Evolutionary conservation across 2,113 vertebrate species (phyloP), one percentile per base, ranked within the genome.

Genomic region (Phodopus roborovskii): DNA sequence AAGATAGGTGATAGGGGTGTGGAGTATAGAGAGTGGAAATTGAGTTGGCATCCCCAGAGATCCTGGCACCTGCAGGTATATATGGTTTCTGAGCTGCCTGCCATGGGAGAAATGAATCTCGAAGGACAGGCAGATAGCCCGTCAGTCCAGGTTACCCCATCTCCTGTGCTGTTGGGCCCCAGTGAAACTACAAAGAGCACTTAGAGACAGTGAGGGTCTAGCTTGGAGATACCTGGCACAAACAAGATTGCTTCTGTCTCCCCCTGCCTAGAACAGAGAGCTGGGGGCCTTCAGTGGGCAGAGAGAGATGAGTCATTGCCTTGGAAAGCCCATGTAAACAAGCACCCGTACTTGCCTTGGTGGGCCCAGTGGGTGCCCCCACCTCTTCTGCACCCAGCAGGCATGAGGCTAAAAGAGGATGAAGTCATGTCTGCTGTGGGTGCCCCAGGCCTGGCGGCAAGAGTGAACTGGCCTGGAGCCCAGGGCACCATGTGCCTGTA

Each of bases 341-440:
- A 56, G 74, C 17, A 19, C 93, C 95, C 60, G 74, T 13, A 1
- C 79, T 50, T 83, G 75, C 87, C 92, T 96, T 10, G 19, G 88
- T 75, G 88, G 88, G 70, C 83, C 91, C n/a, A 0, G 12, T 1
- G 19, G 24, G 82, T 19, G 3, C 56, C 30, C 1, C 62, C 28
- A 4, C 26, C 5, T 30, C 20, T 33, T 0, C 30, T 16, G n/a
- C 71, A 86, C 48, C 58, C 36, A 22, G 73, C 0, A 12, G 94
- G 89, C 74, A 0, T 7, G n/a, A 77, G 84, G 95, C 88, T 15
- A 30, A 45, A 87, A 81, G 42, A 87, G 81, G 53, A 28, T 97
- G 96, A 96, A 6, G n/a, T 81, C 88, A 94, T 0, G 88, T 95
- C 94, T 97, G 92, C 70, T 0, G 45, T 4, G 16, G 94, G 74